phyloP scores from a whole-genome alignment of 2,113 vertebrate genomes.

The Nycticryphes semicollaris region DNA sequence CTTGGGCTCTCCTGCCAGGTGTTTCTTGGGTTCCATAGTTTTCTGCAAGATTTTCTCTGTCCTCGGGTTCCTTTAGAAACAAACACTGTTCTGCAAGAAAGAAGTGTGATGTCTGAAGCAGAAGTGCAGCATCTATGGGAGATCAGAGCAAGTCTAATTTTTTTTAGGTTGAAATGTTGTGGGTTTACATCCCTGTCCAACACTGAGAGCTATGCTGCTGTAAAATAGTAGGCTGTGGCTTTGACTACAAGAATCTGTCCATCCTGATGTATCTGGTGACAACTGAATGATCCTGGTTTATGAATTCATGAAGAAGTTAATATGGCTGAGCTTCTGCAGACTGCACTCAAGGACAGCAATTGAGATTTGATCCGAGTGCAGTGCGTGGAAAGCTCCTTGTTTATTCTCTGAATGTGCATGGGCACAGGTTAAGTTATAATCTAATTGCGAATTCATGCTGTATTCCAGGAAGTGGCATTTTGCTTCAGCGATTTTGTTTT shows the following conservation, averaged over 20 bases:
- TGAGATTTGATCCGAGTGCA: not conserved
- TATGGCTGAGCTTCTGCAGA: not conserved
- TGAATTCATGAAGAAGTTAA: not conserved
- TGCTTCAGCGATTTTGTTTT: constrained; percentile 20
- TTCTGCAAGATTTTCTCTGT: not conserved
- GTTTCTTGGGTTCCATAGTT: not conserved
- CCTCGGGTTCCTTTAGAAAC: not conserved
- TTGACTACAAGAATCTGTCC: not conserved
- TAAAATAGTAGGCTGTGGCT: not conserved
- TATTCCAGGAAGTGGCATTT: not conserved
- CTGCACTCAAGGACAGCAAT: not conserved
- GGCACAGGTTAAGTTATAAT: not conserved
- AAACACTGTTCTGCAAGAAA: not conserved
- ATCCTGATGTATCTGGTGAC: not conserved
- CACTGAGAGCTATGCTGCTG: not conserved
- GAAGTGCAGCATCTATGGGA: not conserved
- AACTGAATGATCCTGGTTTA: not conserved
- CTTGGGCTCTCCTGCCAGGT: not conserved
- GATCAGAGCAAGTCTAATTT: not conserved
- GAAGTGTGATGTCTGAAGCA: not conserved
- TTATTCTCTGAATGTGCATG: not conserved
- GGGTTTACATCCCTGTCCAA: not conserved
- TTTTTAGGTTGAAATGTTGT: not conserved
- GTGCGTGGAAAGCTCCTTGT: not conserved
- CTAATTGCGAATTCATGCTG: constrained; percentile 1